Evolutionary conservation across 2,113 vertebrate species (phyloP).

Genomic region (Silurus asotus): DNA sequence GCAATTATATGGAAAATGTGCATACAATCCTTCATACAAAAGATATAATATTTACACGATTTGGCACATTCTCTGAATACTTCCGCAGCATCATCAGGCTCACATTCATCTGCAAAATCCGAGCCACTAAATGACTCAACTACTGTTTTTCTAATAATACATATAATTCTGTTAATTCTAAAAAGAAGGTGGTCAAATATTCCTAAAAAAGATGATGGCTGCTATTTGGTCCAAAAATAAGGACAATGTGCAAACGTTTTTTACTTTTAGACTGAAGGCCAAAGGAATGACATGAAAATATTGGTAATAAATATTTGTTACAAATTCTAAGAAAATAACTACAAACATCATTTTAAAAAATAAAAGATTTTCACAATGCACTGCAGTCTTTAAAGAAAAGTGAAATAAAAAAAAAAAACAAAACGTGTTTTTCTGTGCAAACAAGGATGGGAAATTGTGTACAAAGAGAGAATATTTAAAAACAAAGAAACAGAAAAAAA

Average conservation of each 20-base stretch:
- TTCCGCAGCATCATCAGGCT: conserved; percentile 9
- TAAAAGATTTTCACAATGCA: conserved; percentile 36
- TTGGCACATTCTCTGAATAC: neutral
- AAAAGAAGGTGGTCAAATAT: neutral
- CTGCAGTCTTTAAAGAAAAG: conserved; percentile 13
- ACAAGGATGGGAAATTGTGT: conserved; percentile 6
- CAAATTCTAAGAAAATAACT: conserved; percentile 26
- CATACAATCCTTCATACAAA: neutral
- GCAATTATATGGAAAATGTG: neutral
- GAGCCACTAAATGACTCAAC: neutral
- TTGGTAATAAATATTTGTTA: conserved; percentile 43
- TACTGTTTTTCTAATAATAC: neutral
- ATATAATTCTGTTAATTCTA: neutral
- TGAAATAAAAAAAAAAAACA: neutral
- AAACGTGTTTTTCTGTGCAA: neutral
- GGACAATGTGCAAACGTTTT: conserved; percentile 39
- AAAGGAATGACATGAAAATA: conserved; percentile 39
- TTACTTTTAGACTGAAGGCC: neutral
- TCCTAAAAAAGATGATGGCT: neutral
- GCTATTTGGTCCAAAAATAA: conserved; percentile 17
- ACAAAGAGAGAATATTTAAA: neutral
- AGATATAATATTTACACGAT: conserved; percentile 5
- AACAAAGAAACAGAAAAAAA: neutral
- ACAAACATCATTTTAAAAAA: neutral
- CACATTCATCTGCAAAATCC: neutral